Evolutionary conservation across 2,888 invertebrate species (phyloP), one percentile per base, ranked within the genome.

Genomic region (Augochlorella aurata): DNA sequence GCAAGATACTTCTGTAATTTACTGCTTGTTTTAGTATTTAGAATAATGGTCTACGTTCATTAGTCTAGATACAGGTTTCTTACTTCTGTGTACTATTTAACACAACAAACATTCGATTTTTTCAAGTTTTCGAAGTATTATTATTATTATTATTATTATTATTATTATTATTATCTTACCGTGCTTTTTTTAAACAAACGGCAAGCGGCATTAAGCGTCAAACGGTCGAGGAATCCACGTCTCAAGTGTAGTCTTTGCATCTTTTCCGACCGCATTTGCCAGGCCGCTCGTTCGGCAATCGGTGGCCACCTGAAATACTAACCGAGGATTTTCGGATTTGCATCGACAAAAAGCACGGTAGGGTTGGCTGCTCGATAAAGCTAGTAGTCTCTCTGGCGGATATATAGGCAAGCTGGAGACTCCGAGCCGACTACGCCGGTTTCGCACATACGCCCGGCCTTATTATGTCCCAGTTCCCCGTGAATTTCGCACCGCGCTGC

Each of bases 301-400:
- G 61, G 38, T 12, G 68, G 5, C 2, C 21, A 29, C 65, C 45
- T 79, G 61, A 81, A 81, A 74, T 74, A 67, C 67, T 74, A 81
- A 79, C 79, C 47, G 45, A 38, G 78, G 79, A 82, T 82, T 82
- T 82, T 72, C 71, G 79, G 79, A 82, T 79, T 82, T 82, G 66
- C 81, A 79, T 79, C 18, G 67, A 7, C 29, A 65, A 82, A 75
- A 72, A 71, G 29, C 82, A 63, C 24, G 38, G 38, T 45, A 47
- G 69, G 69, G 50, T 58, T n/a, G 24, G 44, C 58, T 66, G 68
- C 10, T 58, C 69, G 74, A 80, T 82, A 80, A 80, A 80, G 76
- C 75, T 65, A 79, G 67, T 65, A 79, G 67, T 68, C 81, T 38
- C 52, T 45, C n/a, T 29, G 2, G 45, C 70, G 67, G 67, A 79